Conservation (phyloP, 1,140 invertebrate genomes). For the Tetranychus cinnabarinus region DNA sequence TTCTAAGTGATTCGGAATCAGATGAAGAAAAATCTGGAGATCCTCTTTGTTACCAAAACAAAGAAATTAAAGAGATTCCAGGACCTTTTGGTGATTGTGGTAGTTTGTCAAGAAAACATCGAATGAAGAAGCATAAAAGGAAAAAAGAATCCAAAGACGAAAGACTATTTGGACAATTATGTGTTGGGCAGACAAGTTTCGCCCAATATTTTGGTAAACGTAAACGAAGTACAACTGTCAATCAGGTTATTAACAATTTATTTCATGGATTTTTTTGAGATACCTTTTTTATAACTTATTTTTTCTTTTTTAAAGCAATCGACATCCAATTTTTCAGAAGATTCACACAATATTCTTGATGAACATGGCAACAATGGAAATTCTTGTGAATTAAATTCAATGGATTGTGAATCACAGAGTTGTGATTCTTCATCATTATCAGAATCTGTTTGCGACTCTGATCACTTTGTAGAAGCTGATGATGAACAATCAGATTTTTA, state of each 20-base stretch:
- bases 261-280: neutral
- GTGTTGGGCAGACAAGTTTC: neutral
- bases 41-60: neutral
- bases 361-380: neutral
- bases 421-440: neutral
- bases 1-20: slow-evolving; percentile 1
- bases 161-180: neutral
- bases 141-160: neutral
- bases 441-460: neutral
- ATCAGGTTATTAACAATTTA: neutral
- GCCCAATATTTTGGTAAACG: slow-evolving; percentile 1
- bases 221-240: neutral
- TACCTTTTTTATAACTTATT: neutral
- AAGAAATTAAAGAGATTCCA: neutral
- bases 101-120: neutral
- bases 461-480: neutral
- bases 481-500: slow-evolving; percentile 3
- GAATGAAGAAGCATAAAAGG: neutral
- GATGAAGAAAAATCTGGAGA: neutral
- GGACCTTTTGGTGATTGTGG: neutral
- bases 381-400: neutral
- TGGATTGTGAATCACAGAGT: neutral
- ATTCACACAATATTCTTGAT: neutral
- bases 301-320: neutral
- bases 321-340: neutral